Evolutionary conservation across 2,888 invertebrate species (phyloP), one percentile per base, ranked within the genome.

Genomic region (Stenurella melanura): DNA sequence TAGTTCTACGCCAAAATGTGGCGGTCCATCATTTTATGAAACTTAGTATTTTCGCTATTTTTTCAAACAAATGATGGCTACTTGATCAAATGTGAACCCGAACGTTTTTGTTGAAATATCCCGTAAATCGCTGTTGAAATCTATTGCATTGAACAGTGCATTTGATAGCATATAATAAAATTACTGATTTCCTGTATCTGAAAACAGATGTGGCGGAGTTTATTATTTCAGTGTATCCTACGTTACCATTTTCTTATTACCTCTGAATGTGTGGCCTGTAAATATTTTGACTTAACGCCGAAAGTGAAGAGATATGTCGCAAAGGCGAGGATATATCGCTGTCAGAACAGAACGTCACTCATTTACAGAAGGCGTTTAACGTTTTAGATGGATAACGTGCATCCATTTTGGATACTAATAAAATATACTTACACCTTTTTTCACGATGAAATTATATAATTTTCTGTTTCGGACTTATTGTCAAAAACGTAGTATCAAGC

Each of bases 131-230:
- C 0, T 1, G 15, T 50, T 50, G n/a, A 50, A 50, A n/a, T 50
- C 50, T 3, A 15, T 50, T 50, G 50, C 15, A 50, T 50, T n/a
- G 58, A 26, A 19, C 21, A 58, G 58, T 19, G 58, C 19, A 34
- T 34, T 18, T 63, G 61, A 63, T 21, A 64, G 50, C 42, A 42
- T 42, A 19, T 30, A 64, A 64, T 64, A 64, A 64, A 64, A 64
- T 38, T 64, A 17, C 26, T 61, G 7, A 30, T 61, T 61, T 26
- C 50, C 50, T 50, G 17, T 63, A 10, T 63, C 64, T 38, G 64
- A 38, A 64, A 64, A 15, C 64, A 64, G 64, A 64, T 42, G 42
- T 63, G 18, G 38, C 34, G 18, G 17, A 38, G 63, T 63, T 50
- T 50, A 50, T 63, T 63, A 17, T 63, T 63, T 38, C 38, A 63